Evolutionary conservation across 1,140 invertebrate genomes (phyloP), one percentile per base, ranked within the genome.

Genomic region (Centruroides sculpturatus): DNA sequence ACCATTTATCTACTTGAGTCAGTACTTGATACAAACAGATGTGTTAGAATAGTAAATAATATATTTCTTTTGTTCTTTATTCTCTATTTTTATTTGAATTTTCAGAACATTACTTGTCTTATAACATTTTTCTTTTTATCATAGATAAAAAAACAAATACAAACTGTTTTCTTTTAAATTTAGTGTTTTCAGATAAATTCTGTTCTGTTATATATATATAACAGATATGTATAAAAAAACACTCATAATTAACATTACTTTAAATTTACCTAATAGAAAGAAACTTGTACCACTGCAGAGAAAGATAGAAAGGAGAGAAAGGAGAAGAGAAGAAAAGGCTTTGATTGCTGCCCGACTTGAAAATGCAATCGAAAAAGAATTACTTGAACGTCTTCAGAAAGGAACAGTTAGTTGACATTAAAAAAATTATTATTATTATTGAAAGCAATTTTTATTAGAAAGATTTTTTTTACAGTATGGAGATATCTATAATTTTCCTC

Each of bases 401-500:
- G 94, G 93, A 76, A 89, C 90, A 55, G 88, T 91, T 77, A 79
- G 80, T 69, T 23, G 35, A 55, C 59, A 35, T 10, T 71, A 13
- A 35, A 23, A 9, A 11, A 47, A 58, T 6, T 36, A 35, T 4
- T 47, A 4, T 48, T 12, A 9, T 36, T 11, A 13, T 56, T 62
- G 52, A 59, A 55, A 55, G 46, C 50, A 56, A 34, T 11, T 49
- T 34, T 23, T 23, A 23, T 23, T n/a, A 47, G 35, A 36, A 36
- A 61, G 11, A 35, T 35, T 55, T 35, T 55, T 60, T 55, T 66
- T 66, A 13, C 70, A 92, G 86, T 97, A 97, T 75, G 88, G 92
- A 71, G 92, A 96, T 72, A 92, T 97, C 54, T 97, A 97, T 73
- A 97, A 97, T 72, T 95, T 96, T 76, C 89, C 91, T 10, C 85